These are phyloP conservation scores for Platysteira castanea DNA, from an alignment of 2,113 vertebrate genomes.

Conservation along the genomic window DNA sequence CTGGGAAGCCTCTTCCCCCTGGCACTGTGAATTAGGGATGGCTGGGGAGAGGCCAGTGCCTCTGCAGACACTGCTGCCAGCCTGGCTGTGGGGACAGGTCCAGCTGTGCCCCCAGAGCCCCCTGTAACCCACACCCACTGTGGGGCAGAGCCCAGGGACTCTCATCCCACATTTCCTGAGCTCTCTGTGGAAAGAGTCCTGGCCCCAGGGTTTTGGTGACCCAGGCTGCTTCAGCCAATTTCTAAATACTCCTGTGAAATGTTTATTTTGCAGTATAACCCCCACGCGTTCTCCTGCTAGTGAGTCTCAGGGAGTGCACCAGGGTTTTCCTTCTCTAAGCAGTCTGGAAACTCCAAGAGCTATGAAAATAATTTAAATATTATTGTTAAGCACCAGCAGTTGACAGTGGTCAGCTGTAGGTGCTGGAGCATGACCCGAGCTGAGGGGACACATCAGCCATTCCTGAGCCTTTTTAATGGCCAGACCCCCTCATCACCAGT, in stretches of 20 bases:
- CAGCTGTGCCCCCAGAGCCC: not conserved
- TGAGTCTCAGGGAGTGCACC: accelerated
- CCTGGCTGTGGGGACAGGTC: not conserved
- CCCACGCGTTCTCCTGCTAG: not conserved
- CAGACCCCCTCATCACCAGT: not conserved
- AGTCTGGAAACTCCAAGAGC: not conserved
- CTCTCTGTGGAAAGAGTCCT: not conserved
- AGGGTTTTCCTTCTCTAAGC: not conserved
- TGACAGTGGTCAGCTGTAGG: not conserved
- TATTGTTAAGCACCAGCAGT: not conserved
- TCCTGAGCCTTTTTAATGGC: not conserved
- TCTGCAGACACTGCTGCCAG: not conserved
- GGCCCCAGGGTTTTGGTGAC: not conserved
- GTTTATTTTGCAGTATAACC: slow-evolving; percentile 32
- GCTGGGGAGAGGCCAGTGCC: not conserved
- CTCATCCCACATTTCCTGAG: not conserved
- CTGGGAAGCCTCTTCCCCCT: not conserved
- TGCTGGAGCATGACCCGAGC: not conserved
- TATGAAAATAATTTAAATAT: not conserved
- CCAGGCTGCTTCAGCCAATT: slow-evolving; percentile 11
- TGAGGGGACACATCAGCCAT: not conserved
- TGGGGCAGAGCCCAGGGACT: not conserved
- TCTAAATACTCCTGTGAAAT: slow-evolving; percentile 18
- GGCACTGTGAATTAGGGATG: not conserved
- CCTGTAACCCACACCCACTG: accelerated